A percentile compares a stretch with the other conserved stretches of the same genome.
Evolutionary conservation across 2,888 invertebrate species (phyloP).

Genomic region (Andrena haemorrhoa): DNA sequence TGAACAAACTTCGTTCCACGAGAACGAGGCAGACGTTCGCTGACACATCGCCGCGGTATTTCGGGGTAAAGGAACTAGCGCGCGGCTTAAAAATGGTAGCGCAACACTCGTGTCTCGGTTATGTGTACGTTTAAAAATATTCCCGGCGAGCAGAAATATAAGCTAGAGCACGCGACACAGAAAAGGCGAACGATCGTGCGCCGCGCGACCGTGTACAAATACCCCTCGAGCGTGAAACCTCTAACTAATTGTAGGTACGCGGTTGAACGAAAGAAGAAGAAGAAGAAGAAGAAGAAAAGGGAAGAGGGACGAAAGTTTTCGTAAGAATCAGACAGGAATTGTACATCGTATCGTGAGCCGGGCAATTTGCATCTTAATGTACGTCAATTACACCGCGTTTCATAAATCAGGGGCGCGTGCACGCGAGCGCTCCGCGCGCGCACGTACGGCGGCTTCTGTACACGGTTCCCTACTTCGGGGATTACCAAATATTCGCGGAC

Average conservation of each 20-base stretch:
- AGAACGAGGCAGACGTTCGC: constrained; percentile 8
- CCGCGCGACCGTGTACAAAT: constrained; percentile 10
- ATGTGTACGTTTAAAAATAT: constrained; percentile 38
- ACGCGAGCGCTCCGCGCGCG: constrained; percentile 49
- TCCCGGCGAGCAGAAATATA: constrained; percentile 17
- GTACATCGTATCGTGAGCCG: constrained; percentile 63
- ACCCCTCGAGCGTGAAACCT: constrained; percentile 22
- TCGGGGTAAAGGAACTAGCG: background rate
- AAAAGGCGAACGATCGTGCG: background rate
- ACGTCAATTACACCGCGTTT: constrained; percentile 69
- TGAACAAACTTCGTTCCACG: constrained; percentile 5
- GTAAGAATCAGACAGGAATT: constrained; percentile 58
- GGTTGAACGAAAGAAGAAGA: background rate
- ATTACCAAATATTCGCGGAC: constrained; percentile 64
- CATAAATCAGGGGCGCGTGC: constrained; percentile 68
- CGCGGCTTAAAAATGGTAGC: constrained; percentile 21
- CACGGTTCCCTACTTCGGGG: constrained; percentile 52
- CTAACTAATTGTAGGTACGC: constrained; percentile 27
- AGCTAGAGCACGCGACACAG: constrained; percentile 24
- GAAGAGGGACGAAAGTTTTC: constrained; percentile 30
- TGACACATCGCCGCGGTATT: constrained; percentile 20
- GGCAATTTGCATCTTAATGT: constrained; percentile 71
- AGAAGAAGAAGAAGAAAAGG: background rate
- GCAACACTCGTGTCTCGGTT: constrained; percentile 2
- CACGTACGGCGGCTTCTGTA: constrained; percentile 17